These are phyloP conservation scores for Vimba vimba DNA, from an alignment of 2,113 vertebrate species.

Conservation along the genomic window DNA sequence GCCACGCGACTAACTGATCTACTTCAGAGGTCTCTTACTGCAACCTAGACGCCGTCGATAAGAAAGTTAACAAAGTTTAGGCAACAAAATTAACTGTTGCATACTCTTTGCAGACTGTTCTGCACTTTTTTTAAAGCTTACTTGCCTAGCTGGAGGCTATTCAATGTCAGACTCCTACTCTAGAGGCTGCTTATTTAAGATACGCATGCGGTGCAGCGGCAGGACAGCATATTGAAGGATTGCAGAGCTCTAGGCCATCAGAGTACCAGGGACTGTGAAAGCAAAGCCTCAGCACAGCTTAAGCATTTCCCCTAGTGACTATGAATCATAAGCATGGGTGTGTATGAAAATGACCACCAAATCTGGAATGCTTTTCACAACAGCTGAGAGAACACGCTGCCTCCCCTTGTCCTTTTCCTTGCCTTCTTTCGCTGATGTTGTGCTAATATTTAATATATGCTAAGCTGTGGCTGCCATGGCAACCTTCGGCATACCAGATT, in stretches of 20 bases:
- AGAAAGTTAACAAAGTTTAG: neutral
- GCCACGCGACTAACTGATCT: neutral
- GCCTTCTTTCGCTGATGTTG: constrained; percentile 60
- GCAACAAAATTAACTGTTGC: neutral
- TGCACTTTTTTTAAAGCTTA: constrained; percentile 21
- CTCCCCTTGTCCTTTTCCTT: constrained; percentile 46
- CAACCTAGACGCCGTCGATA: neutral
- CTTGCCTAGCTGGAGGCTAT: constrained; percentile 25
- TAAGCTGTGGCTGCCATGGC: constrained; percentile 81
- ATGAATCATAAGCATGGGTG: constrained; percentile 41
- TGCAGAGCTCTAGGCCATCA: constrained; percentile 38
- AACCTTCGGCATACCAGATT: constrained; percentile 70
- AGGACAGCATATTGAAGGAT: constrained; percentile 42
- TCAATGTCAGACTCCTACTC: neutral
- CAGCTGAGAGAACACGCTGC: constrained; percentile 38
- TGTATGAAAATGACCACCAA: constrained; percentile 19
- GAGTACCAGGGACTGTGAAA: constrained; percentile 21
- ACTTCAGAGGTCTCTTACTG: neutral
- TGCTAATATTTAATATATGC: constrained; percentile 78
- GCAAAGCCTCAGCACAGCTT: constrained; percentile 37
- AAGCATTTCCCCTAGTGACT: constrained; percentile 37
- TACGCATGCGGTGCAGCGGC: constrained; percentile 14
- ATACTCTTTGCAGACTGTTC: neutral
- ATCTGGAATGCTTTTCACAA: constrained; percentile 25
- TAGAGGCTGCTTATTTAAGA: constrained; percentile 22